Evolutionary conservation across 2,113 vertebrate species (phyloP).

Genomic region (Arizona elegans): DNA sequence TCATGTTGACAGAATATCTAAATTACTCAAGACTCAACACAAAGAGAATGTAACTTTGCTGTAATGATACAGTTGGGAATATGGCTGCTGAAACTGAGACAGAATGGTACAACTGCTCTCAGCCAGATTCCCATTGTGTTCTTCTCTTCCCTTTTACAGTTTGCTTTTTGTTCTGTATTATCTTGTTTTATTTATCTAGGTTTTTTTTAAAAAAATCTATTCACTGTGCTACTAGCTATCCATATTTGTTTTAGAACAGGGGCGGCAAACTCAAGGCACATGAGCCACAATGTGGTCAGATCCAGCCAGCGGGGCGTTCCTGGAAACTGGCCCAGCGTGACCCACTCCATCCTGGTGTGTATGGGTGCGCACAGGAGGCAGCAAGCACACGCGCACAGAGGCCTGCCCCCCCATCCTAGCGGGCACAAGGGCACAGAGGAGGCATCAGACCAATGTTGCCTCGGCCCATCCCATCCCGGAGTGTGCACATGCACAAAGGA

Average conservation of each 20-base stretch:
- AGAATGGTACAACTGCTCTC: not conserved
- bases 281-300: too few species aligned
- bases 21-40: not conserved
- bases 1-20: not conserved
- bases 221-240: not conserved
- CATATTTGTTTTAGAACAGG: not conserved
- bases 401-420: too few species aligned
- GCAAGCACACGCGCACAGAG: rapidly evolving
- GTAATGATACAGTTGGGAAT: not conserved
- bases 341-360: too few species aligned
- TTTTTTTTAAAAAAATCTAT: not conserved
- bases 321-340: too few species aligned
- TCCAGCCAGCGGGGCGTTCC: too few species aligned
- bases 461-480: too few species aligned
- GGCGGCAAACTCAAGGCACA: too few species aligned
- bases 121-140: not conserved
- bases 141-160: not conserved
- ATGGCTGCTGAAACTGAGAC: not conserved
- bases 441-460: too few species aligned
- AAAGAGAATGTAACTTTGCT: not conserved
- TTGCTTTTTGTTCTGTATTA: not conserved
- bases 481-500: too few species aligned
- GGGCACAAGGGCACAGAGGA: too few species aligned
- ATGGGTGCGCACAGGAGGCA: too few species aligned
- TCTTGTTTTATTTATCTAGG: not conserved